Percentiles rank a stretch among this genome's conserved stretches.
phyloP scores from a whole-genome alignment of 2,888 invertebrate genomes.

The Clivina fossor region DNA sequence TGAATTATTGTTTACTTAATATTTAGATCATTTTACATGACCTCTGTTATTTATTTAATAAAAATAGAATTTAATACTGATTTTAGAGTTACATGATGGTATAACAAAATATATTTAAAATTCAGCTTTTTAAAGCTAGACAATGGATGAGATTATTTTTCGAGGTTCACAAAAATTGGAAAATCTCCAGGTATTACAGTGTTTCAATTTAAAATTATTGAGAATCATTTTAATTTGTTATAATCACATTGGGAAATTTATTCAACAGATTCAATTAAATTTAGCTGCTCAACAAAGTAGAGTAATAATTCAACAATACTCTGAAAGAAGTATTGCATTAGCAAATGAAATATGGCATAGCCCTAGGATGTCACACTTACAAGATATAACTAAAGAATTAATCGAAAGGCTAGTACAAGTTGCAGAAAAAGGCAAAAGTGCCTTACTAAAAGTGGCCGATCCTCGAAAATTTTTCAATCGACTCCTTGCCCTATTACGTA shows the following conservation, averaged over 20 bases:
- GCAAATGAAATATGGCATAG: constrained; percentile 38
- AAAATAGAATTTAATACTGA: constrained; percentile 11
- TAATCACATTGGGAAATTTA: constrained; percentile 6
- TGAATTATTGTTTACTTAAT: constrained; percentile 2
- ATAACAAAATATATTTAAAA: constrained; percentile 8
- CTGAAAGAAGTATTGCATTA: constrained; percentile 37
- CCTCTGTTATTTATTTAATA: constrained; percentile 21
- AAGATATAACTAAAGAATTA: constrained; percentile 35
- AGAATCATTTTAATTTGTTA: background rate
- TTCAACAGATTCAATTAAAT: constrained; percentile 39
- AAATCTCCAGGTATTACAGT: constrained; percentile 33
- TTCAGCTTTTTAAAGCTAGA: constrained; percentile 4
- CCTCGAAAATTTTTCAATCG: constrained; percentile 36
- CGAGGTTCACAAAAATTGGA: constrained; percentile 34
- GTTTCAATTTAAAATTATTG: background rate
- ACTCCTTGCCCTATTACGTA: constrained; percentile 36
- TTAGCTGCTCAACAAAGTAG: constrained; percentile 40
- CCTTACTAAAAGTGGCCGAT: constrained; percentile 33
- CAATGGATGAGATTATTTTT: constrained; percentile 36
- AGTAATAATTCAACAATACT: constrained; percentile 37
- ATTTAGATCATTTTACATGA: constrained; percentile 17
- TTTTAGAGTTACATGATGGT: constrained; percentile 17
- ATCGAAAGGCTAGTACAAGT: constrained; percentile 33
- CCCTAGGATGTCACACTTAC: constrained; percentile 37
- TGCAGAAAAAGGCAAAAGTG: constrained; percentile 32